These are phyloP conservation scores for Timandra comae DNA, from an alignment of 2,888 invertebrate genomes.

Conservation along the genomic window DNA sequence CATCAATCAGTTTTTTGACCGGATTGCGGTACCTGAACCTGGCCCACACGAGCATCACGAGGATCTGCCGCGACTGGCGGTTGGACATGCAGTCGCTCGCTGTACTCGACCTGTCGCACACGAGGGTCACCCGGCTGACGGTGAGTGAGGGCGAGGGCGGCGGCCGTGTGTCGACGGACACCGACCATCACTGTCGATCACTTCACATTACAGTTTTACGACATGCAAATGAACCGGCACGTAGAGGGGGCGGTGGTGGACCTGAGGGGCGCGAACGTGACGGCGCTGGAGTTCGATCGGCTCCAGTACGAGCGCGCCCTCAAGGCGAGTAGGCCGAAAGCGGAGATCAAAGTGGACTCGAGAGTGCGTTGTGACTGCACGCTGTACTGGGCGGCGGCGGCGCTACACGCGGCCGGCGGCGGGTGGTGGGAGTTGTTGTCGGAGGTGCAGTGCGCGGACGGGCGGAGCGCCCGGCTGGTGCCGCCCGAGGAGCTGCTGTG, in stretches of 20 bases:
- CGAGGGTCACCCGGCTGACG: constrained; percentile 75
- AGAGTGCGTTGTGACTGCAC: constrained; percentile 64
- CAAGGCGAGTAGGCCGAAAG: too few relatives aligned
- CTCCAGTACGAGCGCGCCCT: too few relatives aligned
- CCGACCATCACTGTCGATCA: too few relatives aligned
- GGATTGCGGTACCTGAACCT: too few relatives aligned
- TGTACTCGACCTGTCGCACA: neutral
- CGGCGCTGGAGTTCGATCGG: too few relatives aligned
- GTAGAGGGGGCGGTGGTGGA: too few relatives aligned
- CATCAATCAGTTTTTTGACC: too few relatives aligned
- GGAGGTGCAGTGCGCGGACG: neutral
- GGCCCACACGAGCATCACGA: constrained; percentile 3
- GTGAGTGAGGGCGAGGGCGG: constrained; percentile 2
- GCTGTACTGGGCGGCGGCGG: constrained; percentile 70
- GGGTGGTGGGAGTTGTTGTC: too few relatives aligned
- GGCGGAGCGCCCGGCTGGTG: constrained; percentile 41
- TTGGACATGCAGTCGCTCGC: neutral
- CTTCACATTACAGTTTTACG: neutral
- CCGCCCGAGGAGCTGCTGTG: constrained; percentile 35
- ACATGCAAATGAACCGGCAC: neutral
- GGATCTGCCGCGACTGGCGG: constrained; percentile 13
- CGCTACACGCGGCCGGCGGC: constrained; percentile 55
- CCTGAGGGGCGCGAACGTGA: too few relatives aligned
- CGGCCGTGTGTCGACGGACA: too few relatives aligned
- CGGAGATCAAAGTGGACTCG: too few relatives aligned